Conservation (phyloP, 2,797 vertebrate species). For the Silurus lanzhouensis region DNA sequence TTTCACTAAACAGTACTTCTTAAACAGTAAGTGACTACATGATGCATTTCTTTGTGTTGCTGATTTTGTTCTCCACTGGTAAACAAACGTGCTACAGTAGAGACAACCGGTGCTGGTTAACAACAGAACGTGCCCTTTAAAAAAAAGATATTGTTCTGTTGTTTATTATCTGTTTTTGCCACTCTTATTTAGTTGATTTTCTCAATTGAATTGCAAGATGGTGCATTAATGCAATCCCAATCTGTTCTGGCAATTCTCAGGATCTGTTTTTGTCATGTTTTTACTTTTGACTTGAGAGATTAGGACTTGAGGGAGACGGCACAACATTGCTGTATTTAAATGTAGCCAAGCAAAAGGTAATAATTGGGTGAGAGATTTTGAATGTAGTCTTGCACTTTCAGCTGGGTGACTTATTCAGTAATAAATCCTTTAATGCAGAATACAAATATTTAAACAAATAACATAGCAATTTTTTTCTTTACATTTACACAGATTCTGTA, state of each 20-base stretch:
- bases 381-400: slow-evolving; percentile 47
- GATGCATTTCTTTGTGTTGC: slow-evolving; percentile 41
- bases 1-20: slow-evolving; percentile 58
- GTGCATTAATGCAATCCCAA: slow-evolving; percentile 9
- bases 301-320: slow-evolving; percentile 48
- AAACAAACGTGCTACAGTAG: not conserved
- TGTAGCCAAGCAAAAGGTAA: slow-evolving; percentile 61
- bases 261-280: not conserved
- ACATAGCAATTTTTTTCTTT: not conserved
- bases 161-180: not conserved
- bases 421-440: not conserved
- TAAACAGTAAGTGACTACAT: slow-evolving; percentile 74
- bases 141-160: not conserved
- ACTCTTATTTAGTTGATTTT: slow-evolving; percentile 27
- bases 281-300: not conserved
- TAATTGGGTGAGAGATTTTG: slow-evolving; percentile 63
- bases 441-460: not conserved
- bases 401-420: not conserved
- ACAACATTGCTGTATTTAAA: slow-evolving; percentile 60
- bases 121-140: not conserved
- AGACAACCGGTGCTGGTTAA: not conserved
- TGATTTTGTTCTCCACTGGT: not conserved
- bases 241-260: not conserved
- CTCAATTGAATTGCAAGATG: slow-evolving; percentile 16
- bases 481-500: not conserved